These are phyloP conservation scores for Mallateleia sp. DNA, from an alignment of 2,888 invertebrate genomes.

Conservation along the genomic window DNA sequence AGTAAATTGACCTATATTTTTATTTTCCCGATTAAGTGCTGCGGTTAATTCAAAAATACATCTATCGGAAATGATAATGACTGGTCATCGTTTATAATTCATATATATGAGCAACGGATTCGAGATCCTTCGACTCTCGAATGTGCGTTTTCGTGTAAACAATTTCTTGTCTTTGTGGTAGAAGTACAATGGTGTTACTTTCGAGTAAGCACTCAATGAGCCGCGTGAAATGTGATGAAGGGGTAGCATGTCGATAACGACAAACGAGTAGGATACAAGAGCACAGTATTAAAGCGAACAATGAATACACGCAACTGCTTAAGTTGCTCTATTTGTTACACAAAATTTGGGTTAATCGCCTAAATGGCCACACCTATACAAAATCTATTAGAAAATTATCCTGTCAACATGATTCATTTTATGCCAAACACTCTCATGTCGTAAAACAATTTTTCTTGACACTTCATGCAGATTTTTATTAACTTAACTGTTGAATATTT, in stretches of 20 bases:
- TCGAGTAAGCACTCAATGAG: constrained; percentile 67
- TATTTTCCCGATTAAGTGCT: no score
- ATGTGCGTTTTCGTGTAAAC: constrained; percentile 38
- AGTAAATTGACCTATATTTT: no score
- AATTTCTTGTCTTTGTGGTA: constrained; percentile 53
- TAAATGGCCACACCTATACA: constrained; percentile 12
- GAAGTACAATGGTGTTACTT: constrained; percentile 52
- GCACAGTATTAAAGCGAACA: constrained; percentile 31
- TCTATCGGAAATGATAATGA: background rate
- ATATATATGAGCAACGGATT: background rate
- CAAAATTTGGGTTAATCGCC: constrained; percentile 46
- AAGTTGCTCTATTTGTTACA: constrained; percentile 25
- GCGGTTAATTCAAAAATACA: no score
- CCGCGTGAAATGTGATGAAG: constrained; percentile 64
- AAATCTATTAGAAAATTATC: constrained; percentile 24
- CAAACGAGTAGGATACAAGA: constrained; percentile 44
- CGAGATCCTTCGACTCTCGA: background rate
- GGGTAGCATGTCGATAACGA: constrained; percentile 55
- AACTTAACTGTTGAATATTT: background rate
- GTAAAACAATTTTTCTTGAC: background rate
- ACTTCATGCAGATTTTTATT: background rate
- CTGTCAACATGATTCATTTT: background rate
- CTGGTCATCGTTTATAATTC: background rate
- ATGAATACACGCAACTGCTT: constrained; percentile 40
- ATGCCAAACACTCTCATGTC: background rate